Conservation (phyloP, 2,113 vertebrate species). For the Lynx canadensis region DNA sequence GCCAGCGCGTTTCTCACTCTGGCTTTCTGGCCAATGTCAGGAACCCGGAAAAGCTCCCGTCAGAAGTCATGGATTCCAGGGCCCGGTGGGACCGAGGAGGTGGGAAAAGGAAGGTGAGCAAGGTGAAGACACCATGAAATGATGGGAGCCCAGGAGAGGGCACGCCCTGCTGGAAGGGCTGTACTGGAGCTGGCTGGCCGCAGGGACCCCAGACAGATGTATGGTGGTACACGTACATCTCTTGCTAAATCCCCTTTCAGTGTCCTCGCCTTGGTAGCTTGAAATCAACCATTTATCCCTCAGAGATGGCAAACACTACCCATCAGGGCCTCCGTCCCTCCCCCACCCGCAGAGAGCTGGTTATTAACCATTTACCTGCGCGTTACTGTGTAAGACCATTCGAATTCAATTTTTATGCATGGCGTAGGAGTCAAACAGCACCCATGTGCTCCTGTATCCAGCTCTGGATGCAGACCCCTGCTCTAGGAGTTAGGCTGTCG, state of each 20-base stretch:
- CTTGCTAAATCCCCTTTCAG: neutral
- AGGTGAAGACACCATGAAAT: neutral
- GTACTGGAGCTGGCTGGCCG: neutral
- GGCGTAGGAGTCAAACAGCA: neutral
- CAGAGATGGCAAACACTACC: neutral
- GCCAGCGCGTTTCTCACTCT: neutral
- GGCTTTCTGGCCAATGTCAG: neutral
- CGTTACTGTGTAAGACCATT: neutral
- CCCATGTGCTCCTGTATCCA: neutral
- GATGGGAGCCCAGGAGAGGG: neutral
- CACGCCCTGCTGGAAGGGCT: fast-evolving
- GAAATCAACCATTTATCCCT: neutral
- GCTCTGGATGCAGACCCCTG: neutral
- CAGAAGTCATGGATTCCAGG: neutral
- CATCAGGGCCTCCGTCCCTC: neutral
- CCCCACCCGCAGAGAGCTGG: neutral
- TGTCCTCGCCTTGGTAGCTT: neutral
- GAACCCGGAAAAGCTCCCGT: neutral
- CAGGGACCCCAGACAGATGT: too few relatives aligned
- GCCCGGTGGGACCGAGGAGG: fast-evolving
- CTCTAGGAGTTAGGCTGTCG: too few relatives aligned
- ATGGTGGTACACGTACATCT: fast-evolving
- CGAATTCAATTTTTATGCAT: neutral
- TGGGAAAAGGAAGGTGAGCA: neutral
- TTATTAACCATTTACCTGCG: neutral